Evolutionary conservation across 2,113 vertebrate genomes (phyloP), one percentile per base, ranked within the genome.

Genomic region (Agapornis roseicollis): DNA sequence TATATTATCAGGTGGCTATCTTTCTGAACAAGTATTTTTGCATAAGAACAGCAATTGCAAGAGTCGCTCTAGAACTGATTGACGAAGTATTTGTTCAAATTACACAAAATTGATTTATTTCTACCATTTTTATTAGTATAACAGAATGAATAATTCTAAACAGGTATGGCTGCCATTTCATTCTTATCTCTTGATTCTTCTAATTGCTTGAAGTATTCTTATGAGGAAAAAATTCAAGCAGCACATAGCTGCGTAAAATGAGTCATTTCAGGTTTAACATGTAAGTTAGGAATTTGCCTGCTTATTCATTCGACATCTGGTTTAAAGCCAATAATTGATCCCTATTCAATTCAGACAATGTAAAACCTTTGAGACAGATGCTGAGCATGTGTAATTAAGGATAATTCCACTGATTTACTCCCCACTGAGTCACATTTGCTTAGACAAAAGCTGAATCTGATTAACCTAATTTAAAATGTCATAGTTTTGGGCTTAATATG

Each of bases 321-420:
- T 77, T 35, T 80, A 53, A 60, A 8, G 5, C 18, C 35, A 77
- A 7, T 35, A 25, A 42, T 23, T 42, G 47, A 22, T 52, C 58
- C 10, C 2, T 52, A 35, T 70, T 80, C 4, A 55, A 50, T 49
- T 46, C 1, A 66, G 24, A 29, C 4, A 66, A 46, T 16, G 4
- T 66, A 60, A 13, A 72, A 77, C 31, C 14, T 60, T 85, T 39
- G 35, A 52, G 17, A 55, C 9, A 52, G 31, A 70, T 53, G 39
- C 3, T 71, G 35, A 66, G 9, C 16, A 55, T 0, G 0, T 35
- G 7, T 24, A 65, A 37, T 53, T 71, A 53, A 66, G 46, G 20
- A 24, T 28, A 77, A 50, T 19, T 73, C 4, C 8, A 28, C 17
- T 42, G 37, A 49, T 39, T 49, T 49, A 66, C 28, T 60, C 27